Evolutionary conservation across 30 jellyfish, hydroid and myxozoan species (phyloP).

Genomic region (Hydractinia echinata): DNA sequence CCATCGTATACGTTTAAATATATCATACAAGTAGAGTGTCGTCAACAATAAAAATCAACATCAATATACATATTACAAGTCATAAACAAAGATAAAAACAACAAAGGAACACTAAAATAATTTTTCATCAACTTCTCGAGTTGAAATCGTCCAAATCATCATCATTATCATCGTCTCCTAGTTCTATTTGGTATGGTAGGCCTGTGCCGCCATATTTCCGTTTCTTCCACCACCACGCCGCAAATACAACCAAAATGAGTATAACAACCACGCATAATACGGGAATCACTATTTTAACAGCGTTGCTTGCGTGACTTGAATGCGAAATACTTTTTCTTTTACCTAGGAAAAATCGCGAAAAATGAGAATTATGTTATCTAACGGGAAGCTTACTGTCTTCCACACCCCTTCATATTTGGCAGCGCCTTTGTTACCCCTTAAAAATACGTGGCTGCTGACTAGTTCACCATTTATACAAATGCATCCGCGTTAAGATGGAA

Average conservation of each 20-base stretch:
- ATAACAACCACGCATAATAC: not conserved
- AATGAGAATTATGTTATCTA: not conserved
- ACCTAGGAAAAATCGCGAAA: not conserved
- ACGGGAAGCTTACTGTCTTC: too few relatives aligned
- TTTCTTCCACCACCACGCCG: constrained; percentile 11
- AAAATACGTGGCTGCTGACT: too few relatives aligned
- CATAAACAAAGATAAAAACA: too few relatives aligned
- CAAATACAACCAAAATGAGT: constrained; percentile 9
- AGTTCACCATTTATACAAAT: too few relatives aligned
- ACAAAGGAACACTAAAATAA: too few relatives aligned
- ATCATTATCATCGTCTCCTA: constrained; percentile 33
- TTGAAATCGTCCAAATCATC: not conserved
- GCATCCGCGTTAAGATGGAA: too few relatives aligned
- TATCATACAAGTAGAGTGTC: too few relatives aligned
- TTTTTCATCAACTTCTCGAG: constrained; percentile 3
- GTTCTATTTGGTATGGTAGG: constrained; percentile 44
- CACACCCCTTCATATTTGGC: too few relatives aligned
- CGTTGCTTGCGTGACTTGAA: not conserved
- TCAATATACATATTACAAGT: too few relatives aligned
- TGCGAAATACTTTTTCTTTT: not conserved
- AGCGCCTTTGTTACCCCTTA: too few relatives aligned
- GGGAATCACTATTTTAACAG: not conserved
- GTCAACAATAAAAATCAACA: too few relatives aligned
- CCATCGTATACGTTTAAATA: too few relatives aligned
- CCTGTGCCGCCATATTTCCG: constrained; percentile 11